Evolutionary conservation across 1,140 invertebrate genomes (phyloP).

Genomic region (Metaphire vulgaris): DNA sequence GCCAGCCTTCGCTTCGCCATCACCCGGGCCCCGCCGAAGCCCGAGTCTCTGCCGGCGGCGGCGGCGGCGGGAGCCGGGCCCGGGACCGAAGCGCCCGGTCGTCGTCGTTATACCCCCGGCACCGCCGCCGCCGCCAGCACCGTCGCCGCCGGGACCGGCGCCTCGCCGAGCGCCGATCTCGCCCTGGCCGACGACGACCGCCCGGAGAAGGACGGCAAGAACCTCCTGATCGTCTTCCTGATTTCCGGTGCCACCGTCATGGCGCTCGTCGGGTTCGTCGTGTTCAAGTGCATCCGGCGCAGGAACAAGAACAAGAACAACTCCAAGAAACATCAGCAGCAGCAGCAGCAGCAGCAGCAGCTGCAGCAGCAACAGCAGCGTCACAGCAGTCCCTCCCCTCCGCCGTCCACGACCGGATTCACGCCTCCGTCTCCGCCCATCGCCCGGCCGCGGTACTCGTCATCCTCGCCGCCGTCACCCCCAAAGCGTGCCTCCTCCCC

Average conservation of each 20-base stretch:
- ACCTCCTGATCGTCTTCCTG: neutral
- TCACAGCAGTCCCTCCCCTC: no score
- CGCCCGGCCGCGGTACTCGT: neutral
- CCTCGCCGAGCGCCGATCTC: neutral
- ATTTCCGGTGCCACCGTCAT: neutral
- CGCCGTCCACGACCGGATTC: neutral
- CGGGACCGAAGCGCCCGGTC: no score
- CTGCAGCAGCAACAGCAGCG: neutral
- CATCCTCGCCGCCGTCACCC: neutral
- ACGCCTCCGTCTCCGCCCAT: neutral
- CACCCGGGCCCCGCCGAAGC: no score
- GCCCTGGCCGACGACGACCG: neutral
- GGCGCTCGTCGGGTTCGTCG: neutral
- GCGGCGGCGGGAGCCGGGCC: no score
- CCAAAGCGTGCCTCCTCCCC: slow-evolving; percentile 14
- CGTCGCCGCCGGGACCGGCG: no score
- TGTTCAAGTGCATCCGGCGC: neutral
- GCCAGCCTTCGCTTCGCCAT: slow-evolving; percentile 5
- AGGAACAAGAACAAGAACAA: neutral
- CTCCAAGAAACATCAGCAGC: neutral
- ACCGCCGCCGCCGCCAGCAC: no score
- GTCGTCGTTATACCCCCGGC: no score
- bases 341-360: neutral
- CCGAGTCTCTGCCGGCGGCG: no score
- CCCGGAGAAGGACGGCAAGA: neutral